Base-by-base conservation (phyloP, 2,113 vertebrate species). In the Tyrannus savana region DNA sequence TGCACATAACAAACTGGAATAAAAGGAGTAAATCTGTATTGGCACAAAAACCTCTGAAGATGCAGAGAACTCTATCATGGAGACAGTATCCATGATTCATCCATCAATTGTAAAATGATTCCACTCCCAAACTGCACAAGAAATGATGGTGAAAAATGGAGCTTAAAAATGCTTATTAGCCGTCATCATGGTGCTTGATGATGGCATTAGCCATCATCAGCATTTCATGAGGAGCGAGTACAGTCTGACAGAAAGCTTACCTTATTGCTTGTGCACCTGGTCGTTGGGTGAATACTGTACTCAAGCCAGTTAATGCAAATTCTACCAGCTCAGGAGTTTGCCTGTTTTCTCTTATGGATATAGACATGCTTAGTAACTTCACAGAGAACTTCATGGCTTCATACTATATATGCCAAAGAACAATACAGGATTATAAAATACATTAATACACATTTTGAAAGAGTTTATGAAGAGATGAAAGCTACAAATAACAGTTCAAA, bases 251-350 rank as follows among this genome's bases (percentile, higher is more conserved):
- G 33, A 87, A 91, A 77, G 88, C 98, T 87, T 95, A 99, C 99
- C 98, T 99, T 93, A 99, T 96, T 95, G 99, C 99, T 97, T 99
- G 99, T 86, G 99, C 99, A 93, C 99, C 99, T 46, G 99, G 97
- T 93, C 99, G 98, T 84, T 99, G 99, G 5, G 98, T 98, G 93
- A 99, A 97, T 24, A 96, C 97, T 68, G 98, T 98, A 93, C 98
- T 98, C 81, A 99, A 97, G 94, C 98, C 98, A 90, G 97, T 96
- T 74, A 99, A 98, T n/a, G 99, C 98, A 96, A 99, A 96, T 92
- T 97, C 98, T 96, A 99, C 97, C 81, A 99, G 98, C 84, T 99
- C 98, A 33, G 98, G 97, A 91, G 97, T 98, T 94, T 98, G 97
- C 60, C 96, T 97, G 56, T 97, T 96, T 97, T 99, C 98, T 97